Conservation (phyloP, 1,140 invertebrate genomes). For the Sipha flava region DNA sequence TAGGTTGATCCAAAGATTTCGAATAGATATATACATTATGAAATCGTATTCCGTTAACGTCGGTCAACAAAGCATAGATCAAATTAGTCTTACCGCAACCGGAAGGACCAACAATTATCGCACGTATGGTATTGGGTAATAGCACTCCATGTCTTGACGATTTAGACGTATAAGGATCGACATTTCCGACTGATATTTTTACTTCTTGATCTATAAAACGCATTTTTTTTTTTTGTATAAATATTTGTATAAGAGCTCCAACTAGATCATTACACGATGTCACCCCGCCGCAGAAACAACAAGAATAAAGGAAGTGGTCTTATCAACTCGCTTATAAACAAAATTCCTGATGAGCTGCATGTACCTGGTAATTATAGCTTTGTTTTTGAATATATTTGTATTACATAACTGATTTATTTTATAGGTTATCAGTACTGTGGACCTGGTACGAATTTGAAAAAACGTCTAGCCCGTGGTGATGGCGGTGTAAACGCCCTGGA, state of each 20-base stretch:
- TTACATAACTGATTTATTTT: neutral
- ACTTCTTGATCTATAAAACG: neutral
- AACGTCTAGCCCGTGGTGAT: conserved; percentile 41
- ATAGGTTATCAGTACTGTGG: conserved; percentile 45
- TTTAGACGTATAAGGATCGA: no score
- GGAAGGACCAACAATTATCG: conserved; percentile 40
- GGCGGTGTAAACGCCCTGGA: conserved; percentile 45
- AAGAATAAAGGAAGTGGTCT: conserved; percentile 31
- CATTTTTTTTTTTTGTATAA: neutral
- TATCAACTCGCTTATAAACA: no score
- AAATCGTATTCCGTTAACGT: conserved; percentile 42
- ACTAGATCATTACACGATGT: neutral
- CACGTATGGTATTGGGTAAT: no score
- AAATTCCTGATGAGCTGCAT: conserved; percentile 46
- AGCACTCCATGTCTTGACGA: no score
- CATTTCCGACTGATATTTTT: neutral
- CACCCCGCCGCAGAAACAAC: neutral
- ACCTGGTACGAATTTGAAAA: conserved; percentile 45
- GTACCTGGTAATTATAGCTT: conserved; percentile 40
- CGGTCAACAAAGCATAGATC: conserved; percentile 39
- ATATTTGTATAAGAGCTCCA: neutral
- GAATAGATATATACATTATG: conserved; percentile 44
- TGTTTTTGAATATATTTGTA: neutral
- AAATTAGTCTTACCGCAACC: conserved; percentile 44
- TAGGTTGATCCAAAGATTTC: conserved; percentile 43